Evolutionary conservation across 2,888 invertebrate genomes (phyloP).

Genomic region (Dendrolimus pini): DNA sequence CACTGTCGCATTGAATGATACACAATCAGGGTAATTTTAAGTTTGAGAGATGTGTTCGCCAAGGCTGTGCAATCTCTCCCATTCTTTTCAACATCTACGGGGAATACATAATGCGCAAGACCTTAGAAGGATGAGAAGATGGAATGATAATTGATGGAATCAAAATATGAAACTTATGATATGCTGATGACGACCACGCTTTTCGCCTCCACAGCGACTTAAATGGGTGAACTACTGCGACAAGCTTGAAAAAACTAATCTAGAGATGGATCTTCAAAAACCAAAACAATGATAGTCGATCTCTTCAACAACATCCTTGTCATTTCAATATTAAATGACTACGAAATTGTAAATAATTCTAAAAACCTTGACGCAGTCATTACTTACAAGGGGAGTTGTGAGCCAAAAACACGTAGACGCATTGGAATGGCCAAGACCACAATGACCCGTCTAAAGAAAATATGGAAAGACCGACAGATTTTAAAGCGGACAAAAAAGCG

Average conservation of each 20-base stretch:
- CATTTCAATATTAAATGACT: too few species aligned
- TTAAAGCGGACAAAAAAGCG: too few species aligned
- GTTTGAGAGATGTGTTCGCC: neutral
- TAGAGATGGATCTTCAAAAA: slow-evolving; percentile 5
- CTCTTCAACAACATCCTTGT: too few species aligned
- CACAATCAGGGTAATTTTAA: neutral
- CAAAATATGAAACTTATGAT: slow-evolving; percentile 10
- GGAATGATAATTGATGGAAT: neutral
- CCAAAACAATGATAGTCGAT: too few species aligned
- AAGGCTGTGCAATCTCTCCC: neutral
- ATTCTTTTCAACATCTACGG: neutral
- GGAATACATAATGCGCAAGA: neutral
- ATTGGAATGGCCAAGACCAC: too few species aligned
- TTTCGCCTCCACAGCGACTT: slow-evolving; percentile 3
- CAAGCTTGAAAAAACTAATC: slow-evolving; percentile 4
- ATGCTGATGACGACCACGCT: slow-evolving; percentile 16
- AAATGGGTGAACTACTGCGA: slow-evolving; percentile 8
- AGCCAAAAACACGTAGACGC: too few species aligned
- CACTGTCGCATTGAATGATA: neutral
- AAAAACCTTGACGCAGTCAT: too few species aligned
- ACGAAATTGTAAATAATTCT: too few species aligned
- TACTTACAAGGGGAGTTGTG: too few species aligned
- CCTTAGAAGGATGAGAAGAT: neutral
- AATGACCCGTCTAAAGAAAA: too few species aligned
- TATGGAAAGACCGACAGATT: too few species aligned